Conservation (phyloP, 2,797 vertebrate species). For the Malurus splendens region DNA sequence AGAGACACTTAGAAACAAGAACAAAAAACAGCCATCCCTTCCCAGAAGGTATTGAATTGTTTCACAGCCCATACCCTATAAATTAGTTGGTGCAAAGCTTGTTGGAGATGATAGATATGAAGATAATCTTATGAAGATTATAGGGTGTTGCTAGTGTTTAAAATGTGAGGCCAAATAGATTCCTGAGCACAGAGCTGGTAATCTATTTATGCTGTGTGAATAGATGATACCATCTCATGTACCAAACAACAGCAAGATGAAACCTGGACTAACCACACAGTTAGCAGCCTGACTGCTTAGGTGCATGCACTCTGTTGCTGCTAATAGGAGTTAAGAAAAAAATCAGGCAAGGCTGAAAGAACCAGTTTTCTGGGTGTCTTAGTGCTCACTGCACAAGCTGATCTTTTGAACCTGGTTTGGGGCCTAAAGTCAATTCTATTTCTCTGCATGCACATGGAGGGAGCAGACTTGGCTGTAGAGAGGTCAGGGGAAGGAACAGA, state of each 20-base stretch:
- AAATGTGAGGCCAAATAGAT: background rate
- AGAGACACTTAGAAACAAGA: background rate
- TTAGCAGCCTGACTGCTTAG: background rate
- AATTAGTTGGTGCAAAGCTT: background rate
- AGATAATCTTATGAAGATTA: background rate
- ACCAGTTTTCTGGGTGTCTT: background rate
- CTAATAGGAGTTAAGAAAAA: background rate
- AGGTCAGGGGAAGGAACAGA: slow-evolving; percentile 17
- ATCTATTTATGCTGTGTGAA: background rate
- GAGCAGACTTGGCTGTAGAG: slow-evolving; percentile 18
- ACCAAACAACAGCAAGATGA: background rate
- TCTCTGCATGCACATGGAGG: background rate
- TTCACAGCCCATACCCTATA: background rate
- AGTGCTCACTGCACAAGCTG: background rate
- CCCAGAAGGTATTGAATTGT: background rate
- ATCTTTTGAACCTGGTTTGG: background rate
- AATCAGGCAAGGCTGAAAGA: background rate
- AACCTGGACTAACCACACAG: background rate
- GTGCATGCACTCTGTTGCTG: background rate
- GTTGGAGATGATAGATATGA: background rate
- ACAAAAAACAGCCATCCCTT: background rate
- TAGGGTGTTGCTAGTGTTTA: background rate
- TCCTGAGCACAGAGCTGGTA: background rate
- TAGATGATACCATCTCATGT: background rate
- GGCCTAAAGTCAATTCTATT: background rate